Evolutionary conservation across 1,140 invertebrate species (phyloP).

Genomic region (Yoshiicerus persimilis): DNA sequence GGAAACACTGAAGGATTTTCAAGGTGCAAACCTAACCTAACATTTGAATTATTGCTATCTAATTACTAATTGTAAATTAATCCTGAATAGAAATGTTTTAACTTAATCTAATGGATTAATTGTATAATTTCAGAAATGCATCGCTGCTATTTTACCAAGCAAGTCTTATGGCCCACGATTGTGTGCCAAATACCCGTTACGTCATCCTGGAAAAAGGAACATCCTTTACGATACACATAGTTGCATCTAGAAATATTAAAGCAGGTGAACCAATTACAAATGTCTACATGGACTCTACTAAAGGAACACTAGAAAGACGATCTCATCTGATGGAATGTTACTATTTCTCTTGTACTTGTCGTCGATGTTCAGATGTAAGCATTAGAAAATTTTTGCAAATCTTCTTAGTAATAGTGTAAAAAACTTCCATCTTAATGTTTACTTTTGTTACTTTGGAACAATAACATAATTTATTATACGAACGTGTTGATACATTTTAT

Average conservation of each 20-base stretch:
- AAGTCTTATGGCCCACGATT: conserved; percentile 75
- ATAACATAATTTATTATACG: neutral
- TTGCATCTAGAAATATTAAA: conserved; percentile 66
- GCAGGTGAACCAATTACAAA: conserved; percentile 65
- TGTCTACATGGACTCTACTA: conserved; percentile 71
- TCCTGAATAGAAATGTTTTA: neutral
- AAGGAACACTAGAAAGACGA: conserved; percentile 72
- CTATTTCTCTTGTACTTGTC: conserved; percentile 73
- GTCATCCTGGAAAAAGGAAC: conserved; percentile 51
- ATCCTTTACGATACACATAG: conserved; percentile 60
- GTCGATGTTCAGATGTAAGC: conserved; percentile 71
- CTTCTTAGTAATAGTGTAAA: too few species aligned
- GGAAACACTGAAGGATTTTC: neutral
- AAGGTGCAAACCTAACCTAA: neutral
- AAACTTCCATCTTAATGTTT: conserved; percentile 72
- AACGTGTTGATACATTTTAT: too few species aligned
- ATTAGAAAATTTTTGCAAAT: too few species aligned
- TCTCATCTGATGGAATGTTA: conserved; percentile 70
- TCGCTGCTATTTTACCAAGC: conserved; percentile 53
- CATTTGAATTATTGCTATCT: neutral
- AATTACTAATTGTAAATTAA: neutral
- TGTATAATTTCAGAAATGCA: conserved; percentile 30
- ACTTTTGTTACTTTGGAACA: conserved; percentile 58
- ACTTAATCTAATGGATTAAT: neutral
- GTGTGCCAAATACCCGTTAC: conserved; percentile 77